These are phyloP conservation scores for Mythimna lalbum DNA, from an alignment of 2,888 invertebrate species.

Conservation along the genomic window DNA sequence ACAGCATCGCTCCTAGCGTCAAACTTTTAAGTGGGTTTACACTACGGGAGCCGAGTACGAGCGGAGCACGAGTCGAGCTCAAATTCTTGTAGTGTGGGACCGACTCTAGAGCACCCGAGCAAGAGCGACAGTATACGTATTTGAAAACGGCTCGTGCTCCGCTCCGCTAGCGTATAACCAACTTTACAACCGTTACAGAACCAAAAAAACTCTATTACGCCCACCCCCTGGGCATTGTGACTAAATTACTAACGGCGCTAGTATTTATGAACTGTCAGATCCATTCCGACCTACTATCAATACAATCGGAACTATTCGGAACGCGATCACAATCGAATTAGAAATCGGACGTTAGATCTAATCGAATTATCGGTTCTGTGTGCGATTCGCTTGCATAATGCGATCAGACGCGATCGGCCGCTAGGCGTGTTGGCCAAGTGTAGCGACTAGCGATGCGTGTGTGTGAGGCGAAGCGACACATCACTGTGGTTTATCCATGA, in stretches of 20 bases:
- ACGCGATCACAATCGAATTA: constrained; percentile 80
- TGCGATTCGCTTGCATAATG: constrained; percentile 76
- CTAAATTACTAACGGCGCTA: constrained; percentile 49
- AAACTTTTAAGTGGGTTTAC: no score
- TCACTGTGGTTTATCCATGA: background rate
- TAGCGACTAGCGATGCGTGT: constrained; percentile 17
- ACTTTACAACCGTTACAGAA: constrained; percentile 13
- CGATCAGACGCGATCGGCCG: constrained; percentile 60
- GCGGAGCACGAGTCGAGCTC: no score
- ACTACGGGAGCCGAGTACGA: no score
- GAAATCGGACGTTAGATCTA: constrained; percentile 79
- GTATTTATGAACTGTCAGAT: constrained; percentile 63
- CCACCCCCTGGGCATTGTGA: constrained; percentile 51
- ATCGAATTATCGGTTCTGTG: constrained; percentile 74
- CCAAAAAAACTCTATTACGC: constrained; percentile 46
- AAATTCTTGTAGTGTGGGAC: no score
- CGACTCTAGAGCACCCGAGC: no score
- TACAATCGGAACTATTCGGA: constrained; percentile 77
- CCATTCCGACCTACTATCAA: constrained; percentile 69
- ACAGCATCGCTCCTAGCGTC: no score
- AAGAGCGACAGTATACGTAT: no score
- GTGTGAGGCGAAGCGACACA: background rate
- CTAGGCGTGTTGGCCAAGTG: constrained; percentile 15
- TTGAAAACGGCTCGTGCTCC: no score
- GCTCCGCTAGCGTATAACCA: no score